These are phyloP conservation scores for Salvelinus namaycush DNA, from an alignment of 2,113 vertebrate genomes.

Conservation along the genomic window DNA sequence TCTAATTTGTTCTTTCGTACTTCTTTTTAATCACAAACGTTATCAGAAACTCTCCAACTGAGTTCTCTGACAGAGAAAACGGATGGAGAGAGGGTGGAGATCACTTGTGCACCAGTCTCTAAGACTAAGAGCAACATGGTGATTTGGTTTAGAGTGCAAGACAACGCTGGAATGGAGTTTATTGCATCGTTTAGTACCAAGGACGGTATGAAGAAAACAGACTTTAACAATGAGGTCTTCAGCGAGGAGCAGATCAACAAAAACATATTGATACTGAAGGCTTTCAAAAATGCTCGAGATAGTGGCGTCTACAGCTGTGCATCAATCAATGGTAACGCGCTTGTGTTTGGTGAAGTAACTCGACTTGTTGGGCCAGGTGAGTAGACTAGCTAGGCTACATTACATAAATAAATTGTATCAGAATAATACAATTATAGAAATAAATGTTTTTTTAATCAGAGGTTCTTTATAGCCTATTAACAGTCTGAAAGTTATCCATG, in stretches of 20 bases:
- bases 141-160: slow-evolving; percentile 47
- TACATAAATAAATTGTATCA: not conserved
- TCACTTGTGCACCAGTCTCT: not conserved
- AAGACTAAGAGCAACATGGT: fast-evolving
- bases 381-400: not conserved
- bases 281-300: slow-evolving; percentile 36
- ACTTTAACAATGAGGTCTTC: fast-evolving
- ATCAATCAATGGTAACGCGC: not conserved
- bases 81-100: fast-evolving
- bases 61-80: not conserved
- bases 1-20: too few species aligned
- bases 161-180: slow-evolving; percentile 38
- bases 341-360: slow-evolving; percentile 32
- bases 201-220: fast-evolving
- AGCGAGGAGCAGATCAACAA: fast-evolving
- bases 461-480: not conserved
- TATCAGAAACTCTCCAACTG: too few species aligned
- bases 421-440: not conserved
- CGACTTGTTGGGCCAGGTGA: slow-evolving; percentile 42
- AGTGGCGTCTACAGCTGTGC: slow-evolving; percentile 64
- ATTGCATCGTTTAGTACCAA: slow-evolving; percentile 35
- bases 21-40: too few species aligned
- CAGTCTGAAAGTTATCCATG: not conserved
- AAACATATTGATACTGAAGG: not conserved
- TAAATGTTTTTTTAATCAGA: not conserved